Base-by-base conservation (phyloP, 2,113 vertebrate species). In the Sterrhoptilus dennistouni region DNA sequence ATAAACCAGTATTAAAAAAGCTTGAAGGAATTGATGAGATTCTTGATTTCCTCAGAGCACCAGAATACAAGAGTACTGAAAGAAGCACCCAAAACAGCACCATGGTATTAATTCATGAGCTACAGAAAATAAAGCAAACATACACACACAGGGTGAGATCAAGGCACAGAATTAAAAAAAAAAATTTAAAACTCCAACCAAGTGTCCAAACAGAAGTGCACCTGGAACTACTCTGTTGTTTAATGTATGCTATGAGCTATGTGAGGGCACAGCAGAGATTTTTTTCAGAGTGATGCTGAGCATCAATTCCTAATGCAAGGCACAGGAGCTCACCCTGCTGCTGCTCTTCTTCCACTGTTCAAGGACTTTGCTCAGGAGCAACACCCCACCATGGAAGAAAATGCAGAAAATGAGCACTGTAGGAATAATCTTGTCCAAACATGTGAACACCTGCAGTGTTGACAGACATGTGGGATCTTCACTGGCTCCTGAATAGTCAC, bases 131-230 rank as follows among this genome's bases (percentile, higher is more conserved):
- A n/a, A 86, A 66, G 7, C 22, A 57, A 86, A 56, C 9, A 3
- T 21, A 19, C 24, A 6, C 14, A 8, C 8, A 7, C 3, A 47
- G 19, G 4, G 13, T 36, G 16, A 52, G 61, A 54, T 40, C 19
- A n/a, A 68, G 36, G 38, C 8, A 35, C 14, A 90, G 17, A 54
- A 64, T 64, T 14, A 1, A 31, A 44, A 78, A 53, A 53, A 29
- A 7, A 31, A 31, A 5, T 5, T 22, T 8, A 75, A 83, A 36
- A 7, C 1, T 4, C 11, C 63, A 27, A 49, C 1, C 2, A 61
- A 75, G 3, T 65, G 49, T 76, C 45, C 31, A 64, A 40, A 75
- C 0, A 2, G 44, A 83, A 79, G 21, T 5, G 2, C 25, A 60
- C 17, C 25, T 80, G 63, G 24, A 83, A 59, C 24, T 49, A 42